Evolutionary conservation across 2,113 vertebrate genomes (phyloP).

Genomic region (Camelus dromedarius): DNA sequence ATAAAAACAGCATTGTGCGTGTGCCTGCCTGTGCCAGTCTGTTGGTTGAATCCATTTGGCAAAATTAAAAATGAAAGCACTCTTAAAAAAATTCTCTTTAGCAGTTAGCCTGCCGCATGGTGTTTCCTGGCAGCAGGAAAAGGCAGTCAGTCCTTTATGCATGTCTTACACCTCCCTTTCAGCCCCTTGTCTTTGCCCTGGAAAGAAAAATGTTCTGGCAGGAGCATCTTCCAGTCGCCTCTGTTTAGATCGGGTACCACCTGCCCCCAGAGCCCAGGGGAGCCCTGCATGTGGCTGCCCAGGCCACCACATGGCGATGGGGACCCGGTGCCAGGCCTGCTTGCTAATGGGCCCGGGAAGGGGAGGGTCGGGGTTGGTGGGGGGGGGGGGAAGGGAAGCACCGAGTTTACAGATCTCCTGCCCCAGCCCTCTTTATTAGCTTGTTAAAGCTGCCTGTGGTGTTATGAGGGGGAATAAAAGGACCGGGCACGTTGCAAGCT

Average conservation of each 20-base stretch:
- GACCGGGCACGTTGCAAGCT: constrained; percentile 79
- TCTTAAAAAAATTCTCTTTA: neutral
- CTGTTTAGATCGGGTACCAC: constrained; percentile 80
- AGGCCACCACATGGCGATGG: constrained; percentile 79
- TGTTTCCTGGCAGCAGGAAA: constrained; percentile 41
- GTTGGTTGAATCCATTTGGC: neutral
- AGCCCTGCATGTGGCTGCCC: constrained; percentile 71
- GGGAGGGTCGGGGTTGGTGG: constrained; percentile 55
- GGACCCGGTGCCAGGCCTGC: constrained; percentile 78
- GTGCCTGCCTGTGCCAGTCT: neutral
- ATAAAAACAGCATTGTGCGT: neutral
- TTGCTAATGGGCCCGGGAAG: constrained; percentile 79
- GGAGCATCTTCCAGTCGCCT: constrained; percentile 73
- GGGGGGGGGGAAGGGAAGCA: constrained; percentile 70
- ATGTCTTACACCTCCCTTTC: constrained; percentile 48
- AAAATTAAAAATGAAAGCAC: constrained; percentile 54
- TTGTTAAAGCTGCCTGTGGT: constrained; percentile 80
- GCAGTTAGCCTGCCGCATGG: neutral
- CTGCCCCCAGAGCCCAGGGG: constrained; percentile 84
- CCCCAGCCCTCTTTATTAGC: constrained; percentile 83
- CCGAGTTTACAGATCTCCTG: constrained; percentile 77
- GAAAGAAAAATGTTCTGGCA: constrained; percentile 77
- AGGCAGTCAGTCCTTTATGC: constrained; percentile 2
- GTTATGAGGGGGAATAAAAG: constrained; percentile 82
- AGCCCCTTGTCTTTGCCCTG: neutral